These are phyloP conservation scores for Drosophila ironensis DNA, from an alignment of 1,140 invertebrate genomes.

Conservation along the genomic window DNA sequence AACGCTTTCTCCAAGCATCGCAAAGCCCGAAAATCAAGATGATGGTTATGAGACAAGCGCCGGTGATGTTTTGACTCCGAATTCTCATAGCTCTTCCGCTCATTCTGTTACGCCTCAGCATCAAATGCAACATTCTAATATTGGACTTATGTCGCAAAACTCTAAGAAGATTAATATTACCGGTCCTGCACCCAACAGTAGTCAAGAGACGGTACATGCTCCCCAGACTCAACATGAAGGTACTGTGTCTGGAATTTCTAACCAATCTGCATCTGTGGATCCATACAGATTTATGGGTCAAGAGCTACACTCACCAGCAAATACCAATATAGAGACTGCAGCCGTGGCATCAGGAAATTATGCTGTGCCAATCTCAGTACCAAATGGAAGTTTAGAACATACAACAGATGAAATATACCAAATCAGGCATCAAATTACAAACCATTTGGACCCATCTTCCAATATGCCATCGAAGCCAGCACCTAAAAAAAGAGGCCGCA, in stretches of 20 bases:
- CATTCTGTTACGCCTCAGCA: constrained; percentile 83
- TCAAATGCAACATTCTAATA: constrained; percentile 47
- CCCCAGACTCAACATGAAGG: constrained; percentile 3
- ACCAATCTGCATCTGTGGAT: constrained; percentile 39
- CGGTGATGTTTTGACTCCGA: constrained; percentile 87
- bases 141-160: constrained; percentile 20
- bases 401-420: constrained; percentile 11
- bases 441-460: constrained; percentile 12
- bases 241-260: not conserved
- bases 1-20: constrained; percentile 83
- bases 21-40: constrained; percentile 89
- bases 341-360: constrained; percentile 9
- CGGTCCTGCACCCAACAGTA: constrained; percentile 7
- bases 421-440: constrained; percentile 7
- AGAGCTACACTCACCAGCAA: constrained; percentile 42
- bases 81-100: constrained; percentile 84
- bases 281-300: constrained; percentile 58
- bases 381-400: constrained; percentile 18
- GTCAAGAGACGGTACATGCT: not conserved
- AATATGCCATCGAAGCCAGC: constrained; percentile 8
- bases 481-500: constrained; percentile 58
- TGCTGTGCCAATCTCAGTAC: constrained; percentile 6
- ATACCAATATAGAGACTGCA: constrained; percentile 6
- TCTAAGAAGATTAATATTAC: constrained; percentile 18
- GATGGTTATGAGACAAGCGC: constrained; percentile 93